A percentile compares a stretch with the other conserved stretches of the same genome.
Evolutionary conservation across 2,888 invertebrate species (phyloP).

Genomic region (Xestobium rufovillosum): DNA sequence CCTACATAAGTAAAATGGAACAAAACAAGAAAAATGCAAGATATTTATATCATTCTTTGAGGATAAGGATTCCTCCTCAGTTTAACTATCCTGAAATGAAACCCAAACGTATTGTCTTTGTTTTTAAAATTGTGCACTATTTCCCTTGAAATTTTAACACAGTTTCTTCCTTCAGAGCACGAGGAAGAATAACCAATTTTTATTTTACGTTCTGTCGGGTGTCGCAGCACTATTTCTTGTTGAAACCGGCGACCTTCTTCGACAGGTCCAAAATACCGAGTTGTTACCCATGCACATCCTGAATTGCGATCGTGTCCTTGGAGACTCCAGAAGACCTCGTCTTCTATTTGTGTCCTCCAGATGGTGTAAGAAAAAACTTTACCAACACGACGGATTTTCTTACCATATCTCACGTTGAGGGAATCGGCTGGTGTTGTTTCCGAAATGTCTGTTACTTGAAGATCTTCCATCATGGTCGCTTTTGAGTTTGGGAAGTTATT

Average conservation of each 20-base stretch:
- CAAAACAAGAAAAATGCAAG: too few species aligned
- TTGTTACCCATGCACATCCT: slow-evolving; percentile 36
- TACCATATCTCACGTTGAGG: slow-evolving; percentile 34
- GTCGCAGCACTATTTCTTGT: slow-evolving; percentile 37
- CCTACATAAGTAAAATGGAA: too few species aligned
- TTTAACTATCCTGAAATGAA: slow-evolving; percentile 35
- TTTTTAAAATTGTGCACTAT: slow-evolving; percentile 37
- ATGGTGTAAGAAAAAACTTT: slow-evolving; percentile 40
- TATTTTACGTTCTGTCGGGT: slow-evolving; percentile 37
- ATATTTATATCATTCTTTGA: slow-evolving; percentile 27
- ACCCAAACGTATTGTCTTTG: slow-evolving; percentile 34
- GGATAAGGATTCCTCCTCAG: slow-evolving; percentile 33
- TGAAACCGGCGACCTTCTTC: slow-evolving; percentile 33
- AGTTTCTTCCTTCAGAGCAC: slow-evolving; percentile 35
- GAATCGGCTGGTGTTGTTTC: slow-evolving; percentile 28
- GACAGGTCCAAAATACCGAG: slow-evolving; percentile 36
- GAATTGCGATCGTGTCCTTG: slow-evolving; percentile 36
- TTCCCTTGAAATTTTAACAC: slow-evolving; percentile 35
- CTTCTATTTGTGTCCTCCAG: slow-evolving; percentile 37
- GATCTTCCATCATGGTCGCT: too few species aligned
- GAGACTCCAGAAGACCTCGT: slow-evolving; percentile 40
- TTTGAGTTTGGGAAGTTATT: too few species aligned
- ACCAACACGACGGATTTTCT: slow-evolving; percentile 32
- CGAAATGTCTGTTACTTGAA: too few species aligned
- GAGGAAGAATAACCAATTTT: slow-evolving; percentile 36